Percentiles rank a stretch among this genome's conserved stretches.
phyloP scores from a whole-genome alignment of 37 sponge, comb jelly and placozoan genomes.

The Lycopodina hypogea region DNA sequence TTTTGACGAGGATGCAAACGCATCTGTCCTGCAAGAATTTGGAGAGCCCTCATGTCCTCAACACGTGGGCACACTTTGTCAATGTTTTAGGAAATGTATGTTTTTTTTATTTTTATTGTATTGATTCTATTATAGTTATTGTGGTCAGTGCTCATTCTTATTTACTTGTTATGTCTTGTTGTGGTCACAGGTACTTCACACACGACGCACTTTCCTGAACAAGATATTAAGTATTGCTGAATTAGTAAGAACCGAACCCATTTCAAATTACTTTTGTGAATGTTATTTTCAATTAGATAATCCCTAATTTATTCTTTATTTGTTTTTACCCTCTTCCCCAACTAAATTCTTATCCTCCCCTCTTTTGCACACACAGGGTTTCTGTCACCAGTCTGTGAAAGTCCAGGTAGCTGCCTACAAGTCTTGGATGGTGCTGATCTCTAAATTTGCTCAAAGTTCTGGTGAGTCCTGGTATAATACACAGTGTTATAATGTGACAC shows the following conservation, averaged over 20 bases:
- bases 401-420: slow-evolving; percentile 33
- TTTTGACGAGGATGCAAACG: neutral
- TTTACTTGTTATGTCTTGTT: too few species aligned
- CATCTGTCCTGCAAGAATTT: slow-evolving; percentile 10
- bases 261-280: too few species aligned
- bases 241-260: slow-evolving; percentile 39
- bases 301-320: too few species aligned
- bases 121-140: too few species aligned
- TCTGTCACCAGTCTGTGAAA: slow-evolving; percentile 9
- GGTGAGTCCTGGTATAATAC: too few species aligned
- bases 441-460: slow-evolving; percentile 14
- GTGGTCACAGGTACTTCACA: slow-evolving; percentile 32
- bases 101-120: neutral
- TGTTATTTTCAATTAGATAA: too few species aligned
- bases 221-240: slow-evolving; percentile 35
- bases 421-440: slow-evolving; percentile 31
- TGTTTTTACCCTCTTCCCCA: too few species aligned
- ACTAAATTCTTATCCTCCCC: too few species aligned
- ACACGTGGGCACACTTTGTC: slow-evolving; percentile 30
- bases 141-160: too few species aligned
- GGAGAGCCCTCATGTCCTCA: slow-evolving; percentile 13
- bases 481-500: too few species aligned
- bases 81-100: slow-evolving; percentile 14
- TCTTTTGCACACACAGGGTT: slow-evolving; percentile 1
- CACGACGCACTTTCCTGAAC: slow-evolving; percentile 33